phyloP scores from a whole-genome alignment of 2,797 vertebrate species.

The Enteromius unitaeniatus region DNA sequence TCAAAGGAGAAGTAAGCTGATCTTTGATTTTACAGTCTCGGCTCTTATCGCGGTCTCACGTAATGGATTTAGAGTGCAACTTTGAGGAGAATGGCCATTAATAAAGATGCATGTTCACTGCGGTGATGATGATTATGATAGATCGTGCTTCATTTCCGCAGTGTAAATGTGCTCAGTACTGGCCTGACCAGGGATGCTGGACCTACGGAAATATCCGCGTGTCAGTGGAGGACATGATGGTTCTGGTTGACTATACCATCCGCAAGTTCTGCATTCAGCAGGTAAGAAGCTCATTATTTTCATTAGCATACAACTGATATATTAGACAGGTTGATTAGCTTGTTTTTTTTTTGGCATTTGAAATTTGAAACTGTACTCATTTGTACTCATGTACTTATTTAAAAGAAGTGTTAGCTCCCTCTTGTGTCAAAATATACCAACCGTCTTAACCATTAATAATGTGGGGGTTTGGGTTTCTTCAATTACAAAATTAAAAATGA shows the following conservation, averaged over 20 bases:
- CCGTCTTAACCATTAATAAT: background rate
- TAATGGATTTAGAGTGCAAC: slow-evolving; percentile 22
- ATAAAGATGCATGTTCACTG: slow-evolving; percentile 22
- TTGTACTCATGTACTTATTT: background rate
- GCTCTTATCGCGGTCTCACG: slow-evolving; percentile 1
- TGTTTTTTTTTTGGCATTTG: background rate
- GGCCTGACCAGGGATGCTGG: slow-evolving; percentile 99
- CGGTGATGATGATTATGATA: background rate
- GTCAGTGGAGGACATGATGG: slow-evolving; percentile 94
- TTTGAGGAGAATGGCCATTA: slow-evolving; percentile 4
- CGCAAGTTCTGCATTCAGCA: slow-evolving; percentile 99
- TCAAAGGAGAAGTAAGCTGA: slow-evolving; percentile 22
- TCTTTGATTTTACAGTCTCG: slow-evolving; percentile 2
- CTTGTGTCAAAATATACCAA: background rate
- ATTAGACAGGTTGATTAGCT: background rate
- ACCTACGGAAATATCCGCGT: slow-evolving; percentile 97
- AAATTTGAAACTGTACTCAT: background rate
- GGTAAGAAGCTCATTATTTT: slow-evolving; percentile 72
- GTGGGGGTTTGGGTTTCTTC: background rate
- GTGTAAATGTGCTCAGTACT: slow-evolving; percentile 99
- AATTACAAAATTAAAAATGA: too few species aligned
- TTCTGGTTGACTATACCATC: slow-evolving; percentile 97
- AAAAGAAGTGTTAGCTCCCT: background rate
- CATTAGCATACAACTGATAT: background rate
- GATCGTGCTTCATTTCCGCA: slow-evolving; percentile 64